Evolutionary conservation across 2,888 invertebrate species (phyloP), one percentile per base, ranked within the genome.

Genomic region (Leuctra nigra): DNA sequence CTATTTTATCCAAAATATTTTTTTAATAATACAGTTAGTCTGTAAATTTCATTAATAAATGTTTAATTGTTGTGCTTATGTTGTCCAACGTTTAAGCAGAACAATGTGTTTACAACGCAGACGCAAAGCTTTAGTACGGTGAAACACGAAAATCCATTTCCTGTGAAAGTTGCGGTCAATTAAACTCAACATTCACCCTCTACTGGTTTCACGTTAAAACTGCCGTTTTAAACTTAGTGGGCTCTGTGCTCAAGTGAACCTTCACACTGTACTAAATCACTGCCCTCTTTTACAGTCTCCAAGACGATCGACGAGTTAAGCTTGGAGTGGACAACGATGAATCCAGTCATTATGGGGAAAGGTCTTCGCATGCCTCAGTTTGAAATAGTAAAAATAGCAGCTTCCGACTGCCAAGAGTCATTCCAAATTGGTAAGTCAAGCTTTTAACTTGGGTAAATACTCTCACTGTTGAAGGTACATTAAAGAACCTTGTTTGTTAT

Each of bases 261-360:
- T 33, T 33, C 13, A 33, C 33, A 14, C 11, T 47, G 2, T 44
- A 18, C 4, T 55, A 6, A 35, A n/a, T 50, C 20, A 18, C 25
- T n/a, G n/a, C n/a, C 4, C 39, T 22, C 18, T 22, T 9, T 66
- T 66, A 13, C 63, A 75, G 74, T 75, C 69, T 74, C 74, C 2
- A 75, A 75, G 63, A 75, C 75, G 1, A 71, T 70, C 23, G 72
- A 73, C 61, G 74, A 75, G 62, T 66, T 75, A n/a, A 65, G 69
- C 23, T 61, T 73, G 55, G 68, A 69, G 48, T 74, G 74, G 74
- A 72, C 73, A 54, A 64, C 66, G 0, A 66, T 67, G 35, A 67
- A 71, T 53, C 72, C 75, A 1, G 69, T 75, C 9, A 70, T 70
- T 41, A 70, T 73, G 64, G 72, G 71, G 25, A 69, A 70, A 61